Evolutionary conservation across 2,797 vertebrate genomes (phyloP).

Genomic region (Arrhamphus sclerolepis): DNA sequence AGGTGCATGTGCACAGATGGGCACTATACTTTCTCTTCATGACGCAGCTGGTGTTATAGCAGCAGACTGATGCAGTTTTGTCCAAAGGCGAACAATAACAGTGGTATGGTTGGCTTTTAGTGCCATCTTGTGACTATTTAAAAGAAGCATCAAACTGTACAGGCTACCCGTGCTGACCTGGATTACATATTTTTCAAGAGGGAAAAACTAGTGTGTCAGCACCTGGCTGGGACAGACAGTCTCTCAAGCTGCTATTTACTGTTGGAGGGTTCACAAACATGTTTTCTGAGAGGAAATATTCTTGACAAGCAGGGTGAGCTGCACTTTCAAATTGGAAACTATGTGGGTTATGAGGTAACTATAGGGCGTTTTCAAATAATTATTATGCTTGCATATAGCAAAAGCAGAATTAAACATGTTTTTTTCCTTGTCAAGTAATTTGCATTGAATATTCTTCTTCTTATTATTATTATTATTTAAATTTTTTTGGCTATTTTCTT

Average conservation of each 20-base stretch:
- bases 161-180: slow-evolving; percentile 13
- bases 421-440: not conserved
- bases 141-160: not conserved
- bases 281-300: not conserved
- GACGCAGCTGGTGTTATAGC: not conserved
- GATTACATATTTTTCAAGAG: slow-evolving; percentile 43
- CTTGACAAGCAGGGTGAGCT: slow-evolving; percentile 12
- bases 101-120: slow-evolving; percentile 20
- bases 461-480: too few relatives aligned
- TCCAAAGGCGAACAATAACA: not conserved
- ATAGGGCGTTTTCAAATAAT: not conserved
- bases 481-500: too few relatives aligned
- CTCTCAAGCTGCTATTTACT: not conserved
- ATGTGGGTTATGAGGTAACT: not conserved
- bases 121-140: slow-evolving; percentile 61
- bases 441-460: not conserved
- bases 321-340: not conserved
- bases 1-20: not conserved
- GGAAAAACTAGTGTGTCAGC: slow-evolving; percentile 38
- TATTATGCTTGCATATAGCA: not conserved
- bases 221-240: slow-evolving; percentile 10
- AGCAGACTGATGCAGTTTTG: slow-evolving; percentile 1
- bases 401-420: not conserved
- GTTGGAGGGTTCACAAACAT: slow-evolving; percentile 8
- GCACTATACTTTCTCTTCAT: not conserved